These are phyloP conservation scores for Diogma glabrata DNA, from an alignment of 2,888 invertebrate genomes.

Conservation along the genomic window DNA sequence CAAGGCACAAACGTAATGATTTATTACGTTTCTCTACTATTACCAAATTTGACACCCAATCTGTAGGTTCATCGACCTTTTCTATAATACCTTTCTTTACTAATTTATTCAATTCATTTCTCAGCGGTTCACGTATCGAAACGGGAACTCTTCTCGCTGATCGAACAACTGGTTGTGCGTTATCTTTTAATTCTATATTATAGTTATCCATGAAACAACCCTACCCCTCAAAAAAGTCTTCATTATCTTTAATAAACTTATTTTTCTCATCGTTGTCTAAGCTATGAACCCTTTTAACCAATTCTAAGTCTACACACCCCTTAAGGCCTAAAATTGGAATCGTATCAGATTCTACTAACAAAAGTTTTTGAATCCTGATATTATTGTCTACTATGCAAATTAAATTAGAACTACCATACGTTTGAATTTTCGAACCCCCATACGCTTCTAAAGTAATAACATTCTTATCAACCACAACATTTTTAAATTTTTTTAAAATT, in stretches of 20 bases:
- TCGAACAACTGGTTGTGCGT: background rate
- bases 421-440: background rate
- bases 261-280: constrained; percentile 11
- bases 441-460: constrained; percentile 6
- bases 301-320: constrained; percentile 12
- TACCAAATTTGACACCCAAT: constrained; percentile 16
- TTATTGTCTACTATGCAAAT: constrained; percentile 11
- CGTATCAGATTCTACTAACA: constrained; percentile 15
- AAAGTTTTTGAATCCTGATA: constrained; percentile 16
- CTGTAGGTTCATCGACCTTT: background rate
- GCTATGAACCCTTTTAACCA: too few species aligned
- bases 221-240: background rate
- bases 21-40: constrained; percentile 16
- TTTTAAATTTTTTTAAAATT: background rate
- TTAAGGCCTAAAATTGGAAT: constrained; percentile 13
- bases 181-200: background rate
- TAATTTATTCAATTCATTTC: too few species aligned
- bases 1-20: constrained; percentile 14
- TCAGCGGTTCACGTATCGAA: background rate
- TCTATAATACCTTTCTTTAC: too few species aligned
- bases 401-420: background rate
- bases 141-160: background rate
- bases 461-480: background rate
- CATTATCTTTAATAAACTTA: constrained; percentile 8
- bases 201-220: background rate